Evolutionary conservation across 2,888 invertebrate species (phyloP), one percentile per base, ranked within the genome.

Genomic region (Galeruca laticollis): DNA sequence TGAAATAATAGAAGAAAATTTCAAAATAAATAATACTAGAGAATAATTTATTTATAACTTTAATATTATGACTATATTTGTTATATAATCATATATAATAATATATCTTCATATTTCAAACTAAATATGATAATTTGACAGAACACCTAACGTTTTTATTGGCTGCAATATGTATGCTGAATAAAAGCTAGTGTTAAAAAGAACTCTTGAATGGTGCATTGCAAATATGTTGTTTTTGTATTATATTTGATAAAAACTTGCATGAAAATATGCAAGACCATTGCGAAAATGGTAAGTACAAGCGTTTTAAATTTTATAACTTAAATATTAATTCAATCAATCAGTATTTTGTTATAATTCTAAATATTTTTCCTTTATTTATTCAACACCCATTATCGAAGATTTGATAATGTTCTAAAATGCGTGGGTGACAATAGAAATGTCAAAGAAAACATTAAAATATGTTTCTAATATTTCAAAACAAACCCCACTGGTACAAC

Each of bases 381-480:
- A 5, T 26, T 26, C 26, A 20, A 63, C 54, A 63, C 43, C 54
- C 63, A 62, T 62, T 62, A 31, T 35, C 52, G 21, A 15, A 63
- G 26, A 54, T 56, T 35, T 62, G 52, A 35, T 59, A 52, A 52
- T 52, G 33, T 63, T 54, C n/a, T 47, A 18, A 56, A 63, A n/a
- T 63, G 63, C 63, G 63, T 63, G 63, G 63, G 63, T 18, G 63
- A 63, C 62, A 62, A 52, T 52, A 62, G 40, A 63, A 63, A 26
- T 31, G 63, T 63, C 63, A 63, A 62, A 62, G 52, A 51, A 62
- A 52, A 35, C 26, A 57, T 11, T 47, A 57, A 64, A 66, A 59
- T 66, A 59, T 66, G 59, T 66, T 66, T 64, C 31, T 37, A 57
- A 21, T 66, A 59, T 66, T 66, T 15, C 15, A 9, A 31, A 52